These are phyloP conservation scores for Rhodeus uyekii DNA, from an alignment of 2,797 vertebrate species.

Conservation along the genomic window DNA sequence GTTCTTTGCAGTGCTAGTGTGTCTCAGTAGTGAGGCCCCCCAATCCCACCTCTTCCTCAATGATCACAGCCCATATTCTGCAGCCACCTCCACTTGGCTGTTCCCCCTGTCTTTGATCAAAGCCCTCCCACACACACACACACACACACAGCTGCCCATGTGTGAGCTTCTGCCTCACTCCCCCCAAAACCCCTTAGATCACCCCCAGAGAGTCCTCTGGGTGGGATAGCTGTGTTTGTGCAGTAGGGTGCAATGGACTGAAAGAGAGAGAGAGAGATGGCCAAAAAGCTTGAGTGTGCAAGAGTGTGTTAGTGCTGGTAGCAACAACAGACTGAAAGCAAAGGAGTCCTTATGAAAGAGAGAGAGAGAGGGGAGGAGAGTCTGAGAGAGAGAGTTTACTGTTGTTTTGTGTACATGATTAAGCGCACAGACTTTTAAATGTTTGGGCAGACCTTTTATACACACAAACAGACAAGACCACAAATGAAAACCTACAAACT, in stretches of 20 bases:
- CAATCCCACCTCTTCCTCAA: slow-evolving; percentile 56
- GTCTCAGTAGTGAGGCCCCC: slow-evolving; percentile 53
- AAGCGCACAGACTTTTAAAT: slow-evolving; percentile 70
- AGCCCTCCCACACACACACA: slow-evolving; percentile 69
- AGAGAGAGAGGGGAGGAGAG: slow-evolving; percentile 37
- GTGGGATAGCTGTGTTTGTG: slow-evolving; percentile 46
- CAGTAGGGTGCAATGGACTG: slow-evolving; percentile 39
- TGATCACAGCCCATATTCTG: slow-evolving; percentile 62
- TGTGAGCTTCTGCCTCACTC: slow-evolving; percentile 80
- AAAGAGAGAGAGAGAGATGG: slow-evolving; percentile 29
- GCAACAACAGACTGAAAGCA: slow-evolving; percentile 38
- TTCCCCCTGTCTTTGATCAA: slow-evolving; percentile 74
- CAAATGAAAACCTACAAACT: slow-evolving; percentile 62
- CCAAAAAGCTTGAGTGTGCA: slow-evolving; percentile 31
- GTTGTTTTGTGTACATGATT: slow-evolving; percentile 59
- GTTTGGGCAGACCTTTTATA: slow-evolving; percentile 64
- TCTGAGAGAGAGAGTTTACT: slow-evolving; percentile 54
- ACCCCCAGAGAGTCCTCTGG: slow-evolving; percentile 54
- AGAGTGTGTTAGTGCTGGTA: slow-evolving; percentile 33
- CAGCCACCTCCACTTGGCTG: slow-evolving; percentile 61
- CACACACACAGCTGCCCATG: slow-evolving; percentile 67
- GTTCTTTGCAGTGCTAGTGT: slow-evolving; percentile 58
- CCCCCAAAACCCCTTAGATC: slow-evolving; percentile 69
- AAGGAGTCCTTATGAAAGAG: slow-evolving; percentile 7
- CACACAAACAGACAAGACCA: slow-evolving; percentile 73